Conservation (phyloP, 2,797 vertebrate species). For the Pangasius djambal region DNA sequence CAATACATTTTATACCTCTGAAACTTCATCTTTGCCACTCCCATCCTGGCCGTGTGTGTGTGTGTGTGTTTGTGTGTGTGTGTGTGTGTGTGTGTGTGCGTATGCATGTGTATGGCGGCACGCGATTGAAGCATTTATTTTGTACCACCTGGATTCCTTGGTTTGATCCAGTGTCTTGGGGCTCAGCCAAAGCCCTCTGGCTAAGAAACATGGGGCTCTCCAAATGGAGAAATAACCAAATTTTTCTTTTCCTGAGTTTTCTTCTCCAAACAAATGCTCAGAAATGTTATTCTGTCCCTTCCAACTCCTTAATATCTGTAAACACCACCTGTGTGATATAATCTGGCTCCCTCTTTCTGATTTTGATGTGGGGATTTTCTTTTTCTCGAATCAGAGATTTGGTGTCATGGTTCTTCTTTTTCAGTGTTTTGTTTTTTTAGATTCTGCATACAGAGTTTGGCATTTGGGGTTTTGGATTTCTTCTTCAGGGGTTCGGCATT, state of each 20-base stretch:
- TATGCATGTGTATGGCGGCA: constrained; percentile 1
- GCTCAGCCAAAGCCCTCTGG: constrained; percentile 66
- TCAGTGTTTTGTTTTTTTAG: not conserved
- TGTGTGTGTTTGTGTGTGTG: not conserved
- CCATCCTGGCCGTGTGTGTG: not conserved
- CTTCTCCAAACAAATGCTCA: not conserved
- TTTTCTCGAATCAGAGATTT: not conserved
- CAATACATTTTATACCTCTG: not conserved
- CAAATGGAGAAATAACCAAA: not conserved
- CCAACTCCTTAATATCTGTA: constrained; percentile 40
- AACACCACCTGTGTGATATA: constrained; percentile 59
- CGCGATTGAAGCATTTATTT: constrained; percentile 44
- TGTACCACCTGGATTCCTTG: constrained; percentile 73
- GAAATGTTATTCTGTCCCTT: constrained; percentile 60
- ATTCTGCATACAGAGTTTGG: not conserved
- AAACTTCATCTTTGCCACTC: not conserved
- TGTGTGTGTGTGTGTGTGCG: not conserved
- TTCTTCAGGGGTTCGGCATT: not conserved
- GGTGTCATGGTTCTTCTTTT: not conserved
- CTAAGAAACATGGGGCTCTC: constrained; percentile 55
- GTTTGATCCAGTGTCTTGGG: constrained; percentile 67
- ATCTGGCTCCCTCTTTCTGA: constrained; percentile 24
- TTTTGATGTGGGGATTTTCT: not conserved
- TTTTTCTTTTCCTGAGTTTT: not conserved
- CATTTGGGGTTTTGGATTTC: not conserved